phyloP scores from a whole-genome alignment of 2,888 invertebrate species.

The Rhimphoctona megacephalus region DNA sequence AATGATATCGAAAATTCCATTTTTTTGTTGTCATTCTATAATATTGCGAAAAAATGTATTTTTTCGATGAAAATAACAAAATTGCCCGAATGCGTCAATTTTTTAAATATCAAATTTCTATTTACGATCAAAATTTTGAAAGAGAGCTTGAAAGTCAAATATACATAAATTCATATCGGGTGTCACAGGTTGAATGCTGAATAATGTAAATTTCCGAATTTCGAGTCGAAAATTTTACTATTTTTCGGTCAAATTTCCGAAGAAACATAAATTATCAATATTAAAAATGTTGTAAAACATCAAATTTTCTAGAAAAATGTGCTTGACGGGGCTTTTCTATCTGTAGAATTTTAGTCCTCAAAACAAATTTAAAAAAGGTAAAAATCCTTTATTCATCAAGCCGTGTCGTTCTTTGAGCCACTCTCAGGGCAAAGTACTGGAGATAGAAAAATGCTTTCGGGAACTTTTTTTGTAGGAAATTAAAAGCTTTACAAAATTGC shows the following conservation, averaged over 20 bases:
- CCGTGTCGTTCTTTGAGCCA: not conserved
- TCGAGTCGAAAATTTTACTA: not conserved
- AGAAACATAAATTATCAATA: not conserved
- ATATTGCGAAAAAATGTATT: not conserved
- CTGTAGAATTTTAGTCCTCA: not conserved
- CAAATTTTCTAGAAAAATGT: not conserved
- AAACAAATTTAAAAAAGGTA: not conserved
- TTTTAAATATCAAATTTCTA: not conserved
- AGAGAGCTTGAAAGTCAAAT: not conserved
- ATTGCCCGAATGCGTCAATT: not conserved
- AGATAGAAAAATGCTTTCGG: not conserved
- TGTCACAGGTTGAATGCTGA: not conserved
- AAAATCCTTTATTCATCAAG: not conserved
- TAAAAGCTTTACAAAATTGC: not conserved
- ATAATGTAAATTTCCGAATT: not conserved
- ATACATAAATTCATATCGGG: not conserved
- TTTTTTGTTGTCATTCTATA: not conserved
- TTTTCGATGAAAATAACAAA: not conserved
- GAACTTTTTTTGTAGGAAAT: not conserved
- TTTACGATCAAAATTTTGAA: not conserved
- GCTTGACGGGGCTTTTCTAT: not conserved
- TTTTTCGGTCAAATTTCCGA: not conserved
- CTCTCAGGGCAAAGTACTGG: not conserved
- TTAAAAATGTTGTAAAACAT: not conserved
- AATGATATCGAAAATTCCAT: not conserved